Conservation (phyloP, 2,888 invertebrate species). For the Cataglyphis albicans region DNA sequence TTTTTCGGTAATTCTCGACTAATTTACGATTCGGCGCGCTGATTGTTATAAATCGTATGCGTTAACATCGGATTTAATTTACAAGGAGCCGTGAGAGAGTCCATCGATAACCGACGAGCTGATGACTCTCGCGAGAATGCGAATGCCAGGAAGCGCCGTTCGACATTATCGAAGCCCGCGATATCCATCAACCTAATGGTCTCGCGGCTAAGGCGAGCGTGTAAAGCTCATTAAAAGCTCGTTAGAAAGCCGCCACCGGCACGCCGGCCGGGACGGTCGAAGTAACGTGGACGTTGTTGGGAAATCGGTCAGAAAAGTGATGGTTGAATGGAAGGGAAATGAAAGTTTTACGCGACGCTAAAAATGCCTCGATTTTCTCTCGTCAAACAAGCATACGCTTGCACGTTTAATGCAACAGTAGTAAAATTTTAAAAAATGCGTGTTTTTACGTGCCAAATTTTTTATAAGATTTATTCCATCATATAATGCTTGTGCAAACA, state of each 20-base stretch:
- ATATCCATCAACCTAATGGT: constrained; percentile 72
- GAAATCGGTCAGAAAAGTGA: constrained; percentile 66
- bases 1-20: not conserved
- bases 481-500: not conserved
- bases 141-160: constrained; percentile 55
- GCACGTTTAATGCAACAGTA: not conserved
- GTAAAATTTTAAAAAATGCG: not conserved
- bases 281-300: constrained; percentile 48
- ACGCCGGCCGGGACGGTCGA: constrained; percentile 10
- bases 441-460: not conserved
- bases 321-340: constrained; percentile 20
- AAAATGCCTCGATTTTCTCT: not conserved
- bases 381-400: not conserved
- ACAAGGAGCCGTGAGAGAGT: constrained; percentile 9
- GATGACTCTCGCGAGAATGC: constrained; percentile 42
- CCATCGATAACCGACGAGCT: constrained; percentile 48
- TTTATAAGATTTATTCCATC: not conserved
- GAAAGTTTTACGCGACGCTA: constrained; percentile 23
- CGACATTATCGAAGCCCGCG: constrained; percentile 66
- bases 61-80: constrained; percentile 44
- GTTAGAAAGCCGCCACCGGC: constrained; percentile 72
- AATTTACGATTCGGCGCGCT: constrained; percentile 17
- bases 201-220: constrained; percentile 57
- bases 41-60: constrained; percentile 52
- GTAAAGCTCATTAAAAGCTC: constrained; percentile 80